Evolutionary conservation across 2,797 vertebrate genomes (phyloP), one percentile per base, ranked within the genome.

Genomic region (Enteromius afrohamiltoni): DNA sequence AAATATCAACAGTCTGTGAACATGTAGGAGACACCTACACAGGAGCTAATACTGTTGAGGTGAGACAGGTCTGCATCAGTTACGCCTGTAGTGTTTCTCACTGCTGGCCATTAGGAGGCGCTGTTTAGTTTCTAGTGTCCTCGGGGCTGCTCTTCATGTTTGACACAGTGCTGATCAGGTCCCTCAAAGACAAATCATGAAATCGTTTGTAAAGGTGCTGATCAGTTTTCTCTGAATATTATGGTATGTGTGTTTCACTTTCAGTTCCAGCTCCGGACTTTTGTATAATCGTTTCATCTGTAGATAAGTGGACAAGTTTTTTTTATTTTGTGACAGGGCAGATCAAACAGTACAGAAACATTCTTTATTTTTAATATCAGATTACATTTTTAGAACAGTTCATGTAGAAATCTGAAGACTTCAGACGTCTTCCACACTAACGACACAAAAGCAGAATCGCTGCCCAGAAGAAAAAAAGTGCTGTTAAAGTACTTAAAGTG

Each of bases 291-390:
- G 6, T 6, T 26, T 29, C 13, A 5, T 62, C 58, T 62, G 23
- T 6, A 62, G 23, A 14, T 29, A 6, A 16, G 11, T 26, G 58
- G 58, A 26, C 58, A 6, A 14, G 58, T 6, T 1, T 2, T 34
- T 34, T 60, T 42, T 42, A 45, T 45, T 45, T 45, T 2, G 42
- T 45, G 49, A 47, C 17, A 4, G 3, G 14, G 21, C 34, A 40
- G n/a, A 62, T 62, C 23, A 62, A 62, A 73, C 23, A 11, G 4
- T 26, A n/a, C 55, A 58, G 17, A 60, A 21, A 65, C 42, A 4
- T 31, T 40, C 62, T 79, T 79, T 79, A 79, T 79, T 79, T 16
- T 16, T 67, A 37, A 0, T 9, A 53, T 51, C 47, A 55, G 7
- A 55, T 79, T 34, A 69, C 64, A 79, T 79, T 21, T 69, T 26